Base-by-base conservation (phyloP, 2,113 vertebrate genomes). In the Willisornis vidua region DNA sequence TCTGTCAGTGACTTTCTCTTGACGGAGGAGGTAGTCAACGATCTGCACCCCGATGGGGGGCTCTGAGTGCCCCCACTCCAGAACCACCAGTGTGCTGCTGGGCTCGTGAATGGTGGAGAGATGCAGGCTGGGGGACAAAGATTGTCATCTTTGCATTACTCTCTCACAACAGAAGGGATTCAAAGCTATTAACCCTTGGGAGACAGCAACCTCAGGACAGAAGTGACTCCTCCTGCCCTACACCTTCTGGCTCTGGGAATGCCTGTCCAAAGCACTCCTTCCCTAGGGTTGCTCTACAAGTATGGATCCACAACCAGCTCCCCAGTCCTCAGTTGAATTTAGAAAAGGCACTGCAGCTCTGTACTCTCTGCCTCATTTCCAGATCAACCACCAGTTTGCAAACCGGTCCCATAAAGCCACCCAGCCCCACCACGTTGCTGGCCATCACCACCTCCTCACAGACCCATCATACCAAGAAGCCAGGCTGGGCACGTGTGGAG, bases 31-130 rank as follows among this genome's bases (percentile, higher is more conserved):
- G 95, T 99, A 99, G 97, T 99, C 99, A 0, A 99, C 98, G 3
- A 99, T 98, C 82, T 99, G 98, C 55, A 99, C 99, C 14, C 99
- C 99, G 1, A 99, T 99, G 22, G 99, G 98, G 11, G 99, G 99
- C 94, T 99, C 99, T 0, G 98, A 98, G 96, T 99, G 99, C 61
- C 98, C 98, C 99, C 99, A 99, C 89, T 99, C 99, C 96, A 99
- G 97, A 85, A 99, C 99, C 90, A 99, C 98, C 77, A 99, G 97
- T 19, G 99, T 99, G 97, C 99, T 99, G 98, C 99, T 99, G 93
- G 99, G 99, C 96, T 99, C 99, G 0, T 99, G 99, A 24, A 94
- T 97, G 1, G 98, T 99, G 51, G 99, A 99, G 70, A 99, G 98
- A 41, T 97, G 98, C 80, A 99, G 96, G 97, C 99, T 99, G 92